These are phyloP conservation scores for Chaetodon auriga DNA, from an alignment of 2,113 vertebrate species.

Conservation along the genomic window DNA sequence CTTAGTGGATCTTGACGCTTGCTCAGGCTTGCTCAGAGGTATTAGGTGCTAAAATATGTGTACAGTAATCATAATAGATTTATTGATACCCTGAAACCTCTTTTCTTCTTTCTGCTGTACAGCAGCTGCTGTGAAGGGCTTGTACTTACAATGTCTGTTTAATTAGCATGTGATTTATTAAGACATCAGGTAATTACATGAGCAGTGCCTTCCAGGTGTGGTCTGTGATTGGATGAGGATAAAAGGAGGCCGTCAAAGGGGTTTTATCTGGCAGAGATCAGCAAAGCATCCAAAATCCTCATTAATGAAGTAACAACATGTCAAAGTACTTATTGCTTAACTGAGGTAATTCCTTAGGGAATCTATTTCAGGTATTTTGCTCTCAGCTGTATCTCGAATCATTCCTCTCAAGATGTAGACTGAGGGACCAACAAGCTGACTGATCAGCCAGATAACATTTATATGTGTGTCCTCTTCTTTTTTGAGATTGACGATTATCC, in stretches of 20 bases:
- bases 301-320: constrained; percentile 19
- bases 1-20: background rate
- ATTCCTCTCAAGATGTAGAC: background rate
- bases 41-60: background rate
- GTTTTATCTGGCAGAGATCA: constrained; percentile 28
- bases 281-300: background rate
- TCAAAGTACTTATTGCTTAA: constrained; percentile 23
- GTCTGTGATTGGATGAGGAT: constrained; percentile 12
- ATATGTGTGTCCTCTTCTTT: background rate
- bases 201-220: background rate
- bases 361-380: constrained; percentile 29
- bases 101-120: background rate
- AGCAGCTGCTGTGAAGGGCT: constrained; percentile 32
- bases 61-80: constrained; percentile 23
- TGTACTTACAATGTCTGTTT: constrained; percentile 43
- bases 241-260: constrained; percentile 1
- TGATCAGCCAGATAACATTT: constrained; percentile 22
- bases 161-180: constrained; percentile 54
- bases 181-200: constrained; percentile 37
- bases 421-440: background rate
- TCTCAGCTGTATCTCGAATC: constrained; percentile 1
- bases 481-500: background rate
- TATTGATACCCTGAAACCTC: constrained; percentile 20
- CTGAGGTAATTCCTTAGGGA: constrained; percentile 24
- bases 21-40: constrained; percentile 19